Percentiles rank a stretch among this genome's conserved stretches.
Conservation (phyloP, 2,113 vertebrate species). For the Hippocampus guttulatus region DNA sequence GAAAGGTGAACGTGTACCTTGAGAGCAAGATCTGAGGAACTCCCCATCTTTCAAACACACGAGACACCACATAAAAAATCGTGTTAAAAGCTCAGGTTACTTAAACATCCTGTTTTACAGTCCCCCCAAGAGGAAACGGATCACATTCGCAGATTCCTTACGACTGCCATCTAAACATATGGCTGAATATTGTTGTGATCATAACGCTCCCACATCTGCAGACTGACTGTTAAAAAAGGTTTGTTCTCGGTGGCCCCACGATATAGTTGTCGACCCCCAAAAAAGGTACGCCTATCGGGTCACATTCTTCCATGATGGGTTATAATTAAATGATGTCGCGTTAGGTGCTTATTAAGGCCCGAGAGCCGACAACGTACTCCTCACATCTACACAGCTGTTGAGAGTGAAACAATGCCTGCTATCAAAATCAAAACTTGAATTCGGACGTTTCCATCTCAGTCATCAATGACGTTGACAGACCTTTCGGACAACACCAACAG, state of each 20-base stretch:
- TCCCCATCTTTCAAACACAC: conserved; percentile 37
- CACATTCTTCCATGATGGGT: conserved; percentile 35
- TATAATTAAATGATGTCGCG: conserved; percentile 25
- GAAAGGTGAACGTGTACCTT: conserved; percentile 20
- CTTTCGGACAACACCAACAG: background rate
- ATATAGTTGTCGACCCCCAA: background rate
- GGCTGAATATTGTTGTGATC: conserved; percentile 29
- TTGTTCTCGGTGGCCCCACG: conserved; percentile 11
- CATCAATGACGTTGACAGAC: background rate
- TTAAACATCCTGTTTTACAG: conserved; percentile 28
- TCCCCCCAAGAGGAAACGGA: conserved; percentile 19
- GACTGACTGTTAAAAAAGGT: background rate
- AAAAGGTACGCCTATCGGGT: conserved; percentile 22
- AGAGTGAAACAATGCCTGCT: background rate
- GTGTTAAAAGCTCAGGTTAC: conserved; percentile 46
- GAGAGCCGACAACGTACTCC: background rate
- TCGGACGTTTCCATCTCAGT: background rate
- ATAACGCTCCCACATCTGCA: conserved; percentile 12
- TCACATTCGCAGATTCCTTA: conserved; percentile 35
- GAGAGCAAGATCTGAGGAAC: conserved; percentile 41
- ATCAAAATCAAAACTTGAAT: background rate
- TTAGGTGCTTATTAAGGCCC: conserved; percentile 10
- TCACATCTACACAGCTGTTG: conserved; percentile 19
- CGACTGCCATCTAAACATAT: conserved; percentile 18
- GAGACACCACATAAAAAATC: conserved; percentile 51